Evolutionary conservation across 1,140 invertebrate genomes (phyloP), one percentile per base, ranked within the genome.

Genomic region (Drosophila saltans): DNA sequence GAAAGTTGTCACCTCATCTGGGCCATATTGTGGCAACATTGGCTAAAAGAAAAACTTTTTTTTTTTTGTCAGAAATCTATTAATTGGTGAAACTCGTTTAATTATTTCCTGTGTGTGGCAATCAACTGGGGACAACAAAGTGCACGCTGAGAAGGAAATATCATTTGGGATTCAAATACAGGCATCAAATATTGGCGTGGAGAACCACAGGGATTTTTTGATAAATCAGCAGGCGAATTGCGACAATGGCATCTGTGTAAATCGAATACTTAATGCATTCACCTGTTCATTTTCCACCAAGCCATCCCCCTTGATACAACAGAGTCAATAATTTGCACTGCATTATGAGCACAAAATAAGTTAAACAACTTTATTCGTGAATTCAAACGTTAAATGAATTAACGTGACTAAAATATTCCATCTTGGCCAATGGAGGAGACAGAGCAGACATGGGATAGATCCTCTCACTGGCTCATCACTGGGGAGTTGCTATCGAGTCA

Each of bases 401-500:
- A 88, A 89, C 83, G 84, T 89, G 84, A 88, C 84, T 88, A 66
- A 88, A 88, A 89, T 86, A 86, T 88, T 88, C 75, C 71, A 86
- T 88, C 67, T 86, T 83, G 72, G 71, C 56, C 65, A 11, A 52
- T 52, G 40, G 56, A 67, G 55, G 55, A 71, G 21, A 8, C 24
- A 24, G 10, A 24, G 65, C n/a, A 56, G 4, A 41, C 16, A 60
- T 30, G 26, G 45, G 45, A 52, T 52, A 52, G 45, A 52, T 24
- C 45, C 45, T 10, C 8, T 24, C 16, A 21, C 45, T 48, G 45
- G 10, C 33, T 39, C 9, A 10, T 24, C 26, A 39, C 33, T 36
- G 45, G 33, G 33, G 55, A 68, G 59, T 41, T 64, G 64, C 39
- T 58, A 40, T 66, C 48, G 57, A 39, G 71, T 58, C 45, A 83